These are phyloP conservation scores for Melanotaenia parkinsoni DNA, from an alignment of 2,797 vertebrate genomes.

Conservation along the genomic window DNA sequence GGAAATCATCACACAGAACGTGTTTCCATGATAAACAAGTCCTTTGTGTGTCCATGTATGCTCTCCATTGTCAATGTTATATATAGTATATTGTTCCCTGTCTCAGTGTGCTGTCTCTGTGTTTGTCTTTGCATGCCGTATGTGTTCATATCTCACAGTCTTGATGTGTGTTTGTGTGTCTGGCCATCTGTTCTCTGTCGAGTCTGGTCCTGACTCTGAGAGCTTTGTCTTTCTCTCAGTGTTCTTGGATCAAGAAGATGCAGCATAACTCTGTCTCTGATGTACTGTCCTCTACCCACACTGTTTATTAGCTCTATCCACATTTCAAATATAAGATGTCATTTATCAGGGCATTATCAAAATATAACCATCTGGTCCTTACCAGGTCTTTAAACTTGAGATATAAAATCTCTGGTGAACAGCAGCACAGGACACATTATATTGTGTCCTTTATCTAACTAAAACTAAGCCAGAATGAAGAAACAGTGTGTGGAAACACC, in stretches of 20 bases:
- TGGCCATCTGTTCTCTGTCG: constrained; percentile 76
- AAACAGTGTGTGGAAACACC: background rate
- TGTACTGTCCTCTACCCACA: constrained; percentile 43
- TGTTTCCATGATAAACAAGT: constrained; percentile 67
- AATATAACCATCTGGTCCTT: no score
- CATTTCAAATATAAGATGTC: background rate
- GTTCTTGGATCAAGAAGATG: constrained; percentile 58
- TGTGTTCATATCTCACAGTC: constrained; percentile 62
- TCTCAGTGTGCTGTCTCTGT: constrained; percentile 49
- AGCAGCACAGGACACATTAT: background rate
- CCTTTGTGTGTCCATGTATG: constrained; percentile 17
- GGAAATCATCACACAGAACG: constrained; percentile 44
- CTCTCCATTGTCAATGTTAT: constrained; percentile 7
- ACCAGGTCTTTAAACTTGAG: background rate
- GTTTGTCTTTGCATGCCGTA: constrained; percentile 59
- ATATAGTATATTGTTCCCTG: constrained; percentile 33
- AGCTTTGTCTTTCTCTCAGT: constrained; percentile 64
- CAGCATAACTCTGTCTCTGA: constrained; percentile 51
- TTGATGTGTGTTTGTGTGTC: constrained; percentile 39
- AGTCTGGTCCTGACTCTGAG: constrained; percentile 65
- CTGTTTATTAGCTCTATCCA: constrained; percentile 43
- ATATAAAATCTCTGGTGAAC: background rate
- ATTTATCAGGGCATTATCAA: no score
- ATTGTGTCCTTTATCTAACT: background rate
- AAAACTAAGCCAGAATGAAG: background rate